These are phyloP conservation scores for Coreius guichenoti DNA, from an alignment of 2,797 vertebrate species.

Conservation along the genomic window DNA sequence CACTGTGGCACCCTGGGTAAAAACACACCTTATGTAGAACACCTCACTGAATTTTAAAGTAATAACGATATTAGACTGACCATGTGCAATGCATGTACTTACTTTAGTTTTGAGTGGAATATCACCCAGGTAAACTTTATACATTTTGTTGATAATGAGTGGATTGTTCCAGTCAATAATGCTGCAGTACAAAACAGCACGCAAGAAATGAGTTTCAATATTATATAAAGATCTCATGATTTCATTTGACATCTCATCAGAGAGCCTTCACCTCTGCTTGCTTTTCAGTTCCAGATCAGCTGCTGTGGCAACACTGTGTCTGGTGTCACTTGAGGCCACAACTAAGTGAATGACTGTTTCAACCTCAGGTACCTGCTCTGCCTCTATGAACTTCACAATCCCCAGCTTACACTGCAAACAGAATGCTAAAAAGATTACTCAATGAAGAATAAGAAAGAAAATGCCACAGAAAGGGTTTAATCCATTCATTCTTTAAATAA, in stretches of 20 bases:
- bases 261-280: slow-evolving; percentile 88
- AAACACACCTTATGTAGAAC: slow-evolving; percentile 3
- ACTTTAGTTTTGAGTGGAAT: slow-evolving; percentile 99
- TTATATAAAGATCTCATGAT: background rate
- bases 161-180: slow-evolving; percentile 99
- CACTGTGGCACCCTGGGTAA: slow-evolving; percentile 83
- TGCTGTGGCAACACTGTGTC: slow-evolving; percentile 95
- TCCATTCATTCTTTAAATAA: background rate
- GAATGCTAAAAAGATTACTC: background rate
- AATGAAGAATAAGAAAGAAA: background rate
- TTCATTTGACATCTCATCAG: background rate
- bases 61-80: background rate
- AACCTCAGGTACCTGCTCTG: slow-evolving; percentile 93
- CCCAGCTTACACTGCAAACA: slow-evolving; percentile 92
- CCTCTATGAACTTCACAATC: slow-evolving; percentile 97
- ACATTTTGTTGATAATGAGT: slow-evolving; percentile 95
- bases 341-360: slow-evolving; percentile 96
- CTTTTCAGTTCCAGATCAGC: slow-evolving; percentile 97
- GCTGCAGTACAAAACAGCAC: slow-evolving; percentile 75
- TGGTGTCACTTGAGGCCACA: slow-evolving; percentile 95
- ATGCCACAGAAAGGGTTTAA: background rate
- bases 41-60: too few relatives aligned
- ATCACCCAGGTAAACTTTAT: slow-evolving; percentile 96
- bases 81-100: slow-evolving; percentile 39
- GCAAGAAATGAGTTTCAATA: background rate